Base-by-base conservation (phyloP, 2,888 invertebrate genomes). In the Eretmocerus hayati region DNA sequence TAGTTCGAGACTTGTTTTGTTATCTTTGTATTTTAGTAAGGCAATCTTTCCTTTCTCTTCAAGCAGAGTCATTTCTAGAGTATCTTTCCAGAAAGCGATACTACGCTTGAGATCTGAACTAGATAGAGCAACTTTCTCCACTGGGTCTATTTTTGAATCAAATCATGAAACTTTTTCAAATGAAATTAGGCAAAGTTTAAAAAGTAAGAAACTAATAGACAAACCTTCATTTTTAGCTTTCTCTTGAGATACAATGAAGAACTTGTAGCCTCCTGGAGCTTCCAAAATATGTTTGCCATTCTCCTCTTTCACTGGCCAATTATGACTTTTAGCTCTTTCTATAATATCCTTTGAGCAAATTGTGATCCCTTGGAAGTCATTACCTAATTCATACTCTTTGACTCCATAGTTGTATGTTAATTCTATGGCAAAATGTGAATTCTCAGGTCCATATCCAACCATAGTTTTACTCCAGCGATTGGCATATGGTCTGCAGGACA, bases 381-480 rank as follows among this genome's bases (percentile, higher is more conserved):
- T 96, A 40, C 96, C 96, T 59, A 80, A 73, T 59, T 88, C 84
- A 66, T 99, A 97, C 42, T 80, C 76, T 55, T 85, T 84, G 19
- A 97, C 81, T 19, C 92, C 92, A 69, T 99, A 99, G 71, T 99
- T 99, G 72, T 97, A 99, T 11, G 97, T 97, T 37, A 99, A 77
- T 69, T 99, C 97, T 19, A 96, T 79, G 1, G 93, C 97, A 75
- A 97, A 99, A 73, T 97, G 90, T 44, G 81, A 79, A 61, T 92
- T 88, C 74, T 99, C 99, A 1, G 90, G 84, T 0, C 97, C 97
- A 73, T 95, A 99, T 2, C 97, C 99, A 38, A 97, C 81, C 97
- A 99, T 99, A 0, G 97, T 96, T 75, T 99, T 99, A 67, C 95
- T 95, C 99, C 99, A 99, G 59, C 90, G 85, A 62, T 93, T 94